Evolutionary conservation across 2,797 vertebrate genomes (phyloP).

Genomic region (Antrozous pallidus): DNA sequence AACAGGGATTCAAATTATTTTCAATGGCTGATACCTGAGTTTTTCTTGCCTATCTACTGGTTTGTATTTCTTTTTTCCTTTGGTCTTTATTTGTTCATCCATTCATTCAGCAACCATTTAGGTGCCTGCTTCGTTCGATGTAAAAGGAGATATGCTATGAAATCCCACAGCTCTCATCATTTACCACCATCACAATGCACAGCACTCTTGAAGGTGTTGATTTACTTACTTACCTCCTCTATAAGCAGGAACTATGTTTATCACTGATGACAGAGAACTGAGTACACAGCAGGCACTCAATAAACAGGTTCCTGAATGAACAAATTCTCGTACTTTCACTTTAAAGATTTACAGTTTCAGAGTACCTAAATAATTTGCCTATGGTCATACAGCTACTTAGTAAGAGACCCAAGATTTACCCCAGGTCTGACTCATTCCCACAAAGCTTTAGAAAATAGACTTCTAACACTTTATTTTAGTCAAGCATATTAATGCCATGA

Average conservation of each 20-base stretch:
- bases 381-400: background rate
- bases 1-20: conserved; percentile 3
- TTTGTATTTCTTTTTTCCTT: background rate
- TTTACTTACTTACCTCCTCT: background rate
- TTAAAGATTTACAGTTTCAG: background rate
- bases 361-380: background rate
- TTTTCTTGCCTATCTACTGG: background rate
- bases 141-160: background rate
- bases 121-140: background rate
- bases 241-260: background rate
- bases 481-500: background rate
- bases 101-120: background rate
- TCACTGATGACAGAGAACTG: background rate
- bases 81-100: background rate
- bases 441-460: background rate
- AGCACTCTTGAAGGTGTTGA: background rate
- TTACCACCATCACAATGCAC: background rate
- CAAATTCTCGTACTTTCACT: background rate
- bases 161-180: background rate
- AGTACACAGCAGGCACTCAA: background rate
- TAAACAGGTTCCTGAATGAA: conserved; percentile 34
- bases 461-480: background rate
- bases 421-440: background rate
- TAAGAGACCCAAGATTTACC: background rate
- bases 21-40: background rate